Percentiles rank a stretch among this genome's conserved stretches.
phyloP scores from a whole-genome alignment of 30 jellyfish, hydroid and myxozoan species.

The Catostylus mosaicus region DNA sequence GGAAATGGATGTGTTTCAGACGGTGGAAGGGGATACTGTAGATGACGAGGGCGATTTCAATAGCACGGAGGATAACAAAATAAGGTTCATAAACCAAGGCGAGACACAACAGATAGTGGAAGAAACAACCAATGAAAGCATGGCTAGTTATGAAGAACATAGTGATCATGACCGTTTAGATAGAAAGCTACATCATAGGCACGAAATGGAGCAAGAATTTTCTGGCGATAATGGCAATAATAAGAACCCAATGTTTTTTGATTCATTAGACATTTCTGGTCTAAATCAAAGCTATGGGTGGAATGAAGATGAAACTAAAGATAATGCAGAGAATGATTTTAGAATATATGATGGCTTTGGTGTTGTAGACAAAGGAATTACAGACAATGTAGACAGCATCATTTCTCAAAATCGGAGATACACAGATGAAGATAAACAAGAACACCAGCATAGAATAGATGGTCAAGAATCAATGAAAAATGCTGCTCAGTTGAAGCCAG shows the following conservation, averaged over 20 bases:
- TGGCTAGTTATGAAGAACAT: not conserved
- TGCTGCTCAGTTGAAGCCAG: slow-evolving; percentile 16
- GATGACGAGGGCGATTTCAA: slow-evolving; percentile 14
- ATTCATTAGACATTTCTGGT: slow-evolving; percentile 26
- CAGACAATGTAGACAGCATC: not conserved
- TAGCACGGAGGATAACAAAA: not conserved
- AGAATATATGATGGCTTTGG: not conserved
- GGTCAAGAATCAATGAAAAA: not conserved
- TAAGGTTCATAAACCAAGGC: not conserved
- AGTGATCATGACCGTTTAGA: not conserved
- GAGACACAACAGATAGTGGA: not conserved
- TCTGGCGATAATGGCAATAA: not conserved
- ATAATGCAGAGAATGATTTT: not conserved
- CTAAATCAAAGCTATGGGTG: not conserved
- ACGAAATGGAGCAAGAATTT: not conserved
- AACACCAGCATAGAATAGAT: not conserved
- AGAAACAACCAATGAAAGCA: not conserved
- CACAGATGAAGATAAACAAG: not conserved
- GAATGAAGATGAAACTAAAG: slow-evolving; percentile 3
- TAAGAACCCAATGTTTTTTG: not conserved
- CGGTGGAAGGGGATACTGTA: slow-evolving; percentile 21
- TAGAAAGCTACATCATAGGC: not conserved
- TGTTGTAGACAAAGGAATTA: not conserved
- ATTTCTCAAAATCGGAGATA: not conserved
- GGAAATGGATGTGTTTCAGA: slow-evolving; percentile 15